Conservation (phyloP, 2,888 invertebrate species). For the Mesorhabditis spiculigera region DNA sequence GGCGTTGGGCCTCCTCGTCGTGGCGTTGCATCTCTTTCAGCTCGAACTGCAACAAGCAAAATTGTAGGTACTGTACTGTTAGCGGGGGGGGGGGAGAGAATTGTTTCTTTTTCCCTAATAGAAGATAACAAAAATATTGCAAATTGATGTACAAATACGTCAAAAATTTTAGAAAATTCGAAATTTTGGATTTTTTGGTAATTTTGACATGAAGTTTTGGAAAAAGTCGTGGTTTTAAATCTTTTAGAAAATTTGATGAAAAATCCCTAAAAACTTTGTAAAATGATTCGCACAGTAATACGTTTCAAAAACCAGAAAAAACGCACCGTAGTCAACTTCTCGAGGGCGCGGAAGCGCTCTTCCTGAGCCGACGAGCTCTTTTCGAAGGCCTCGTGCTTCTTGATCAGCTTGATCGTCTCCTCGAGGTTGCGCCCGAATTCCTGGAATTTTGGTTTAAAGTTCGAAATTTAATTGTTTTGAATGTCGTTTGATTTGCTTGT, state of each 20-base stretch:
- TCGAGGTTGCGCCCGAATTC: conserved; percentile 77
- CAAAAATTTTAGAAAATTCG: too few species aligned
- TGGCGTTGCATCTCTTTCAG: conserved; percentile 88
- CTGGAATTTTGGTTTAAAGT: conserved; percentile 14
- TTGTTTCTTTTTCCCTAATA: too few species aligned
- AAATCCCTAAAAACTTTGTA: background rate
- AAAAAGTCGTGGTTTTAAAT: too few species aligned
- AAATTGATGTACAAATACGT: too few species aligned
- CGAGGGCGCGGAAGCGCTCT: conserved; percentile 94
- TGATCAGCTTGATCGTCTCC: conserved; percentile 96
- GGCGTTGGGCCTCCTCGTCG: conserved; percentile 59
- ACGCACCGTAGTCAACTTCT: conserved; percentile 91
- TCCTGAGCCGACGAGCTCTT: conserved; percentile 98
- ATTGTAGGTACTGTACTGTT: conserved; percentile 20
- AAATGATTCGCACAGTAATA: conserved; percentile 5
- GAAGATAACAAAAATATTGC: too few species aligned
- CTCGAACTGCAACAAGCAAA: conserved; percentile 75
- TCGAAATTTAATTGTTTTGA: too few species aligned
- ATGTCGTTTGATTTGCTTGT: too few species aligned
- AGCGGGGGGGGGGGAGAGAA: conserved; percentile 16
- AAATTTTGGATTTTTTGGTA: too few species aligned
- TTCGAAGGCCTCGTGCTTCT: conserved; percentile 99
- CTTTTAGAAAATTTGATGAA: too few species aligned
- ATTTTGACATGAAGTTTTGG: too few species aligned
- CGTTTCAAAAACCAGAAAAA: background rate